Evolutionary conservation across 2,888 invertebrate species (phyloP).

Genomic region (Nezara viridula): DNA sequence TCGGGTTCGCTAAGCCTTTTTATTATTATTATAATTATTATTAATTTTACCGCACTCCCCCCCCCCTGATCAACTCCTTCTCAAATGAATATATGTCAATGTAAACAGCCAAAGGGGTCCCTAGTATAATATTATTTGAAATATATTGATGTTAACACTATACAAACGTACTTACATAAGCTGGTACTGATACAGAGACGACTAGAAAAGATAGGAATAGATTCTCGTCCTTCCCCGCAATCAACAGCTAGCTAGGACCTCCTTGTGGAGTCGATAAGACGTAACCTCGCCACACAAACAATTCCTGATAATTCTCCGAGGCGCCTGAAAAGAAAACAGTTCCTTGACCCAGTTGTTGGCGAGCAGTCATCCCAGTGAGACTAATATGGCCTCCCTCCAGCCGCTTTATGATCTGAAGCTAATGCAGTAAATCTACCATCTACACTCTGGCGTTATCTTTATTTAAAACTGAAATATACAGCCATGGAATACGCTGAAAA

Average conservation of each 20-base stretch:
- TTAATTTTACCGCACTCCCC: no score
- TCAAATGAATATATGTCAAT: no score
- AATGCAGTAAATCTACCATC: neutral
- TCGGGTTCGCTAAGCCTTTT: no score
- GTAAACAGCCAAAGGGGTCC: no score
- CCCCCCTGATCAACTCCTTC: no score
- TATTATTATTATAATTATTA: no score
- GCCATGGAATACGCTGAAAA: no score
- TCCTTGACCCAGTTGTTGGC: neutral
- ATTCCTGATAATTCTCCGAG: neutral
- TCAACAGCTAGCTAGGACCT: neutral
- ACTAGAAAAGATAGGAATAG: neutral
- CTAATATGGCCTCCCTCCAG: neutral
- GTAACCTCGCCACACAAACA: constrained; percentile 1
- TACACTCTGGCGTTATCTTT: neutral
- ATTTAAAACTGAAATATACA: neutral
- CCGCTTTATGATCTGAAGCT: neutral
- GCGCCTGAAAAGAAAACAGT: neutral
- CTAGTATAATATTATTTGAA: no score
- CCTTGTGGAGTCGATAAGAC: neutral
- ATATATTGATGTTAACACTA: no score
- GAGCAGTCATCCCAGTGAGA: neutral
- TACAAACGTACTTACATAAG: no score
- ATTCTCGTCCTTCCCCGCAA: neutral
- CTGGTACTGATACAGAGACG: no score